Evolutionary conservation across 1,140 invertebrate species (phyloP).

Genomic region (Drosophila neocordata): DNA sequence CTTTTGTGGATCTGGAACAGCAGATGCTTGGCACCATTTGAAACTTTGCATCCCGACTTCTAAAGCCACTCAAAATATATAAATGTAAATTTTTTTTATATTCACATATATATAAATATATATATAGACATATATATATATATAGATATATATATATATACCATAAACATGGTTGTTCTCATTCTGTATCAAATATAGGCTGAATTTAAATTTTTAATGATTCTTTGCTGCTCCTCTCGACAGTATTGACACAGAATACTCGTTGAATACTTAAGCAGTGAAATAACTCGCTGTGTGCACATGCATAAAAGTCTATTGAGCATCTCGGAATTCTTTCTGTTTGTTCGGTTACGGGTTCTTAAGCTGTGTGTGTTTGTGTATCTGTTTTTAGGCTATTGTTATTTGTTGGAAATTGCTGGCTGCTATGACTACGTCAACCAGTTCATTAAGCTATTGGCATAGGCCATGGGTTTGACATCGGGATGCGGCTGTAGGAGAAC

Average conservation of each 20-base stretch:
- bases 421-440: conserved; percentile 74
- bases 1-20: conserved; percentile 49
- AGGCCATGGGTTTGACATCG: conserved; percentile 98
- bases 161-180: conserved; percentile 44
- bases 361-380: conserved; percentile 54
- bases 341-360: conserved; percentile 56
- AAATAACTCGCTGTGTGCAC: conserved; percentile 46
- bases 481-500: conserved; percentile 93
- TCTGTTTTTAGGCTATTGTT: conserved; percentile 70
- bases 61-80: conserved; percentile 51
- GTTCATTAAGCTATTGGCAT: conserved; percentile 89
- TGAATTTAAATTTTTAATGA: conserved; percentile 52
- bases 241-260: conserved; percentile 43
- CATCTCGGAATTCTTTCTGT: conserved; percentile 34
- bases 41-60: conserved; percentile 75
- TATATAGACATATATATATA: neutral
- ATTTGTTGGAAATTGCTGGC: conserved; percentile 42
- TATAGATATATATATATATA: conserved; percentile 31
- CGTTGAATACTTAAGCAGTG: conserved; percentile 38
- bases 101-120: neutral
- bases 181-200: conserved; percentile 73
- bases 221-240: conserved; percentile 12
- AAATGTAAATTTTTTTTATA: neutral
- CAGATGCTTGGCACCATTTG: conserved; percentile 74
- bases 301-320: conserved; percentile 51